Conservation (phyloP, 2,888 invertebrate genomes). For the Acleris emargana region DNA sequence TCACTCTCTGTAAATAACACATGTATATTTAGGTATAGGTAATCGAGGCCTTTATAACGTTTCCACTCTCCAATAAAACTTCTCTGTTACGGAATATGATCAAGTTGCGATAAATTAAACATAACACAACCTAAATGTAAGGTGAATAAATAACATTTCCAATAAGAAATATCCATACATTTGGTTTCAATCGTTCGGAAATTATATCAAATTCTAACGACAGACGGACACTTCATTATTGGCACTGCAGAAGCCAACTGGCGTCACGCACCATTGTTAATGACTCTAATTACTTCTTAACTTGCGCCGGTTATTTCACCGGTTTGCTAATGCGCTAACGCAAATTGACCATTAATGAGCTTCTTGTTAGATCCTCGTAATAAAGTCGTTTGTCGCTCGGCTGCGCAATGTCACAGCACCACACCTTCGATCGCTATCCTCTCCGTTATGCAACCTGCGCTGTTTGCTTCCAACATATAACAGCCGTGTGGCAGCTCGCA, state of each 20-base stretch:
- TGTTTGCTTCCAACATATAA: conserved; percentile 3
- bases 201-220: neutral
- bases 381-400: conserved; percentile 4
- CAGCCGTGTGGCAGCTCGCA: neutral
- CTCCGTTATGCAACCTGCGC: neutral
- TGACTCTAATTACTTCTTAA: conserved; percentile 26
- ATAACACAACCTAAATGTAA: neutral
- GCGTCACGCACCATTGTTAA: conserved; percentile 5
- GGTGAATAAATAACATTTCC: neutral
- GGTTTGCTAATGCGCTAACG: conserved; percentile 28
- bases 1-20: conserved; percentile 10
- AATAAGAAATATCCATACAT: too few species aligned
- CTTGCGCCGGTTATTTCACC: conserved; percentile 18
- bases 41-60: conserved; percentile 14
- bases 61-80: neutral
- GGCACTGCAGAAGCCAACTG: too few species aligned
- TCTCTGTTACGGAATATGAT: neutral
- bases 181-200: too few species aligned
- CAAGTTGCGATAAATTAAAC: neutral
- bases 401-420: conserved; percentile 21
- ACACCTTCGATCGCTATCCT: conserved; percentile 14
- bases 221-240: neutral
- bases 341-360: conserved; percentile 32
- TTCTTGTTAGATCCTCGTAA: conserved; percentile 26
- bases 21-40: neutral